phyloP scores from a whole-genome alignment of 2,113 vertebrate species.

The Dryoscopus gambensis region DNA sequence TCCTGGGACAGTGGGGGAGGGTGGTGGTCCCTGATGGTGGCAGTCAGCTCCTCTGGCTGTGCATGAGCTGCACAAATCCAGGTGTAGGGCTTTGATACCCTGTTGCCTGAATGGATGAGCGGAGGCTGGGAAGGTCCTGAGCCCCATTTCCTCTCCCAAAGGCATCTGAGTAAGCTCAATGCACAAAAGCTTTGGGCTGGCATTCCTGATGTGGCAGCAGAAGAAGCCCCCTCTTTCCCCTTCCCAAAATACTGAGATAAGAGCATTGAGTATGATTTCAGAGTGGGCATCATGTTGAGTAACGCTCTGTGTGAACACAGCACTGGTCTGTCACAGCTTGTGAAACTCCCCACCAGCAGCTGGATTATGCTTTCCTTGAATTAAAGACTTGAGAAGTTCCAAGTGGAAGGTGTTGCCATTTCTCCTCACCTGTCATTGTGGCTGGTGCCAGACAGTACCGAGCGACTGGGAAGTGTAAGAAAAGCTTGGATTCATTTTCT shows the following conservation, averaged over 20 bases:
- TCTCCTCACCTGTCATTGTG: not conserved
- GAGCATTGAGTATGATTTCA: not conserved
- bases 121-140: not conserved
- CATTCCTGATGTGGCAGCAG: not conserved
- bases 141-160: not conserved
- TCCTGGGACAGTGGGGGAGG: not conserved
- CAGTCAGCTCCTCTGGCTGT: not conserved
- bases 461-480: not conserved
- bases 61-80: not conserved
- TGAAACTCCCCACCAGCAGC: not conserved
- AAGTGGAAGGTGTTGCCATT: not conserved
- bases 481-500: not conserved
- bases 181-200: not conserved
- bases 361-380: not conserved
- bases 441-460: not conserved
- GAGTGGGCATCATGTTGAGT: not conserved
- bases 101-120: not conserved
- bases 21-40: not conserved
- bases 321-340: not conserved
- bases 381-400: constrained; percentile 5
- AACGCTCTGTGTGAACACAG: not conserved
- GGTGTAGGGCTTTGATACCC: not conserved
- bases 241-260: not conserved
- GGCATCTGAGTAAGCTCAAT: not conserved
- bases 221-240: not conserved